phyloP scores from a whole-genome alignment of 2,888 invertebrate genomes.

The Tolmerus cingulatus region DNA sequence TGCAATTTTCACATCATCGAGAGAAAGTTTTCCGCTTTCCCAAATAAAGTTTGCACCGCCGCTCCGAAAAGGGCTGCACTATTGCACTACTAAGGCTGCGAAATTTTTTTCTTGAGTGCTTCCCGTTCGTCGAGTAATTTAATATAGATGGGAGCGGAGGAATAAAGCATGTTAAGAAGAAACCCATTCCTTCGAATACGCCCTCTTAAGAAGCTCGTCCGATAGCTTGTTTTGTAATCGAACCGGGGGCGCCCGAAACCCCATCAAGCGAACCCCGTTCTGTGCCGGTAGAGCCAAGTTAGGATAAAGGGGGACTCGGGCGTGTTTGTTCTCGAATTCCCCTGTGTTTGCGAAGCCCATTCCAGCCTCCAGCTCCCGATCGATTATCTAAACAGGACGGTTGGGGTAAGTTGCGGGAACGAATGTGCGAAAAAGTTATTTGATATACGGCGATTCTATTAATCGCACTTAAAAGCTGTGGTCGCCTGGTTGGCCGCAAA shows the following conservation, averaged over 20 bases:
- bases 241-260: not conserved
- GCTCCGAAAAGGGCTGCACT: not conserved
- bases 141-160: not conserved
- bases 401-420: not conserved
- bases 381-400: not conserved
- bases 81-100: not conserved
- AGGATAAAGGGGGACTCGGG: not conserved
- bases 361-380: not conserved
- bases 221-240: conserved; percentile 17
- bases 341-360: not conserved
- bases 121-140: conserved; percentile 37
- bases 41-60: not conserved
- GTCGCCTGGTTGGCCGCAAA: not conserved
- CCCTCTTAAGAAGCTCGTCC: not conserved
- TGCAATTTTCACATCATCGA: not conserved
- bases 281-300: not conserved
- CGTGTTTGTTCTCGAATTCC: conserved; percentile 2
- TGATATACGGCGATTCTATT: conserved; percentile 31
- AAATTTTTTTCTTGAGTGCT: conserved; percentile 2
- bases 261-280: not conserved
- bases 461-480: conserved; percentile 36
- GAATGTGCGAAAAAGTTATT: conserved; percentile 21
- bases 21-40: not conserved
- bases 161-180: not conserved
- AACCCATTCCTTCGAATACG: not conserved